Conservation (phyloP, 2,888 invertebrate species). For the Ichneumoninae sp. region DNA sequence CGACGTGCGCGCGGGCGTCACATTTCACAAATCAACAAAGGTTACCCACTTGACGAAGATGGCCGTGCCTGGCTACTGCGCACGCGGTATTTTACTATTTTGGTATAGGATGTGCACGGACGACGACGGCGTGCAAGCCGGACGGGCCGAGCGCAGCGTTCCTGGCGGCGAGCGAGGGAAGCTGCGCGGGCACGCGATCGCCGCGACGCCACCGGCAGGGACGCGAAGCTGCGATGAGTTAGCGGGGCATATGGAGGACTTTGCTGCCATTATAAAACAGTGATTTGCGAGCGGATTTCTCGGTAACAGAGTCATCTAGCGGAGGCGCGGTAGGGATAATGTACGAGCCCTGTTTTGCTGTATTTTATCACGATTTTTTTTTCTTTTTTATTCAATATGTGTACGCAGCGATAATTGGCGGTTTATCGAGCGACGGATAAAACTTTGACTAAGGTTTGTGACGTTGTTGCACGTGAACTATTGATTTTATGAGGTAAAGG, state of each 20-base stretch:
- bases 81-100: constrained; percentile 71
- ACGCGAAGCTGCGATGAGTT: background rate
- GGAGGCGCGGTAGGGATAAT: background rate
- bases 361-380: background rate
- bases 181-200: constrained; percentile 40
- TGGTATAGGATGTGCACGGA: constrained; percentile 64
- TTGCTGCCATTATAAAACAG: background rate
- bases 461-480: background rate
- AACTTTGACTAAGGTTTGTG: background rate
- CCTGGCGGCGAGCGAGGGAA: constrained; percentile 29
- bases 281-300: constrained; percentile 15
- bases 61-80: constrained; percentile 78
- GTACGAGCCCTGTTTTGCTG: background rate
- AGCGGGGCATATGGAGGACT: background rate
- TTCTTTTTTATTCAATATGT: background rate
- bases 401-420: background rate
- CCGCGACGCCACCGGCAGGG: background rate
- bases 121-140: constrained; percentile 34
- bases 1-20: constrained; percentile 78
- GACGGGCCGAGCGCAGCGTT: constrained; percentile 25
- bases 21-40: constrained; percentile 85
- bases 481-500: background rate
- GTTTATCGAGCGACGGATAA: background rate
- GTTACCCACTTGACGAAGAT: constrained; percentile 84
- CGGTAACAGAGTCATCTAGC: constrained; percentile 5